Evolutionary conservation across 2,888 invertebrate species (phyloP).

Genomic region (Heliconius cydno): DNA sequence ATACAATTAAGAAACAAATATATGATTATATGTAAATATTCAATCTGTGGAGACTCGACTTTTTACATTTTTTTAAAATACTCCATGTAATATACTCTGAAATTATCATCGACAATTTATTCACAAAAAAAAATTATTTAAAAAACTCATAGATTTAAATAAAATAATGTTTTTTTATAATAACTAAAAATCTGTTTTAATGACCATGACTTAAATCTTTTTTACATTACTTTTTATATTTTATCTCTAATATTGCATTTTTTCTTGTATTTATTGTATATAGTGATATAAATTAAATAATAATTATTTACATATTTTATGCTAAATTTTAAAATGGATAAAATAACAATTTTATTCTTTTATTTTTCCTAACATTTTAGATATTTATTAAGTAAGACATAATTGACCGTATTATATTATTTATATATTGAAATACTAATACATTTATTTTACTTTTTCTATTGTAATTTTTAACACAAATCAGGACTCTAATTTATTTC

Average conservation of each 20-base stretch:
- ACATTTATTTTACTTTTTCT: too few species aligned
- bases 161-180: background rate
- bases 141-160: background rate
- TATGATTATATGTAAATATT: background rate
- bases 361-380: background rate
- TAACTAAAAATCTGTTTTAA: background rate
- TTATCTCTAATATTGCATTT: background rate
- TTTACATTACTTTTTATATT: background rate
- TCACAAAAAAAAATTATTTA: background rate
- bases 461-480: too few species aligned
- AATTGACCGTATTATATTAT: background rate
- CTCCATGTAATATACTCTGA: background rate
- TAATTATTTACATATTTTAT: background rate
- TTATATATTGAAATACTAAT: background rate
- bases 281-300: background rate
- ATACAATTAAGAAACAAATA: background rate
- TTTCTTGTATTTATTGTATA: slow-evolving; percentile 8
- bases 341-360: background rate
- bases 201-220: background rate
- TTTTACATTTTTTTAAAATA: background rate
- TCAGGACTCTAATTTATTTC: too few species aligned
- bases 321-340: background rate
- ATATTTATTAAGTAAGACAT: background rate
- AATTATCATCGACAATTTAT: background rate
- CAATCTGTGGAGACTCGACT: background rate